Conservation (phyloP, 2,888 invertebrate species). For the Bruchidius siliquastri region DNA sequence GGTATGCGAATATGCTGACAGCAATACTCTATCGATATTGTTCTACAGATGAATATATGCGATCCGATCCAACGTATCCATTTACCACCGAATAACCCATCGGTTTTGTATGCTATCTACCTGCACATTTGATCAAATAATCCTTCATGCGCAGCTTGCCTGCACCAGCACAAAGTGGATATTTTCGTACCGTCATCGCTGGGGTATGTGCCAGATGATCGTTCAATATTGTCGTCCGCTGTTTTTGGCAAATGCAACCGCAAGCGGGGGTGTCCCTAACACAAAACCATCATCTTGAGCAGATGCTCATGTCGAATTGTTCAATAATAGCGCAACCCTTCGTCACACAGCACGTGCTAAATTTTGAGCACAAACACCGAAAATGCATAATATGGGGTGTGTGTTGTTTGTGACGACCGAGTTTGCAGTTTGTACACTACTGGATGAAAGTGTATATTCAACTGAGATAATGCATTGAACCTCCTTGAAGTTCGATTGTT, state of each 20-base stretch:
- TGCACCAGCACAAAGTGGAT: not conserved
- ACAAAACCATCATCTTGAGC: not conserved
- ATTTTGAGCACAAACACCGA: conserved; percentile 11
- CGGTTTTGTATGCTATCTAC: not conserved
- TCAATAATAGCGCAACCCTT: not conserved
- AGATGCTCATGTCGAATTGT: not conserved
- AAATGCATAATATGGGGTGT: conserved; percentile 6
- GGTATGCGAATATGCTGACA: too few species aligned
- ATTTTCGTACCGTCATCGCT: not conserved
- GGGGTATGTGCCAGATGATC: not conserved
- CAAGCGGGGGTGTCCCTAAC: not conserved
- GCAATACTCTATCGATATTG: not conserved
- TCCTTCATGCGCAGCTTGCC: not conserved
- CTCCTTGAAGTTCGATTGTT: too few species aligned
- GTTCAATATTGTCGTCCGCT: not conserved
- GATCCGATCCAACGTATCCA: not conserved
- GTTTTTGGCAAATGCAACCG: not conserved
- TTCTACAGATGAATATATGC: not conserved
- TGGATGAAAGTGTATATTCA: not conserved
- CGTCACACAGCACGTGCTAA: conserved; percentile 18
- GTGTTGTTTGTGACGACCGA: conserved; percentile 21
- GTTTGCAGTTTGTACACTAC: not conserved
- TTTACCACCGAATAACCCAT: not conserved
- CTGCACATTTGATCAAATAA: not conserved
- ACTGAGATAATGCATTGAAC: too few species aligned